Base-by-base conservation (phyloP, 2,113 vertebrate genomes). In the Macrotis lagotis region DNA sequence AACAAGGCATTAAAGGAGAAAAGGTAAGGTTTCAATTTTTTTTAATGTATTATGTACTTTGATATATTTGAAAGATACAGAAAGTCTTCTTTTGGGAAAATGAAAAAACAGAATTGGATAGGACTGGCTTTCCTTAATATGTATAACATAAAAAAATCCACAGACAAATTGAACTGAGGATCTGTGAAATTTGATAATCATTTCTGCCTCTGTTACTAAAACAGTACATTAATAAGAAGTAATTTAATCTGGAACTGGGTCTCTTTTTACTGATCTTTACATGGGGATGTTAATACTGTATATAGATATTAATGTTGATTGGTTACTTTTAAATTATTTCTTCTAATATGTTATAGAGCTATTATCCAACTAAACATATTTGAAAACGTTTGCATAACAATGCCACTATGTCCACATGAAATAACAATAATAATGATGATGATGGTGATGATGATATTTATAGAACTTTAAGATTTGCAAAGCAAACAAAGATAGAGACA, bases 1-100 rank as follows among this genome's bases (percentile, higher is more conserved):
- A 97, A 97, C 98, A 99, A 97, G 99, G 99, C 96, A 97, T 98
- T 95, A 99, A 99, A 99, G 99, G 99, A 98, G 99, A 99, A 95
- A 99, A 99, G 99, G 99, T 99, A 99, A 9, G 8, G 51, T 95
- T 96, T 88, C 48, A n/a, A 83, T 91, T 51, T 96, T 44, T 91
- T 95, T 96, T 66, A 93, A 4, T 19, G 11, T 93, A 5, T 89
- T 49, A 90, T n/a, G 12, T 37, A 53, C 2, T 37, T 92, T 10
- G 22, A 52, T 50, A 31, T 50, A 90, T 48, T 8, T 74, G 19
- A 50, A 93, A 59, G 74, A 95, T 11, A 91, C 8, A 44, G 51
- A 51, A 66, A 3, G 48, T 7, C 1, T 28, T 12, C 22, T 14
- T 47, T 83, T 2, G 0, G 19, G 22, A 2, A 2, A 25, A 26